These are phyloP conservation scores for Sebastolobus altivelis DNA, from an alignment of 2,797 vertebrate genomes.

Conservation along the genomic window DNA sequence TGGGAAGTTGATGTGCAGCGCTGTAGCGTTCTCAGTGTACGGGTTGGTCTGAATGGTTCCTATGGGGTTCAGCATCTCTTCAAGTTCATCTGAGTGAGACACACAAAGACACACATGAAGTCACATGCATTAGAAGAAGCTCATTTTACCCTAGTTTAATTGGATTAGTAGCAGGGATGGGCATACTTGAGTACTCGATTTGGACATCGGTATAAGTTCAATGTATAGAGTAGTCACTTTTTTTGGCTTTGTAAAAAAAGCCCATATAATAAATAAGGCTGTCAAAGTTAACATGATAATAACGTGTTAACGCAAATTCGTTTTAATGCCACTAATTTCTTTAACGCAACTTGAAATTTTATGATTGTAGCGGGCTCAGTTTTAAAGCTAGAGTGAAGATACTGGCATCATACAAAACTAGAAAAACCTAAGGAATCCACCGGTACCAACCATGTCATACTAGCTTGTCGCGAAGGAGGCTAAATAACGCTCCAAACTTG, in stretches of 20 bases:
- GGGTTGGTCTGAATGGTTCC: conserved; percentile 98
- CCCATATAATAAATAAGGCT: too few species aligned
- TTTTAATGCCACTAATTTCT: too few species aligned
- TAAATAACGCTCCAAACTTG: too few species aligned
- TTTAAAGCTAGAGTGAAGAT: too few species aligned
- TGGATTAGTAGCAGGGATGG: background rate
- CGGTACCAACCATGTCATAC: too few species aligned
- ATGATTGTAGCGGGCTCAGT: too few species aligned
- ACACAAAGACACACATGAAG: conserved; percentile 16
- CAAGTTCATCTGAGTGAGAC: conserved; percentile 93
- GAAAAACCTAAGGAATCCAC: too few species aligned
- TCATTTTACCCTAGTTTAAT: background rate
- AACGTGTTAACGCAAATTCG: too few species aligned
- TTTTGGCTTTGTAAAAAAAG: background rate
- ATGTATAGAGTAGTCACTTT: background rate
- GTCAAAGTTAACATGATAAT: too few species aligned
- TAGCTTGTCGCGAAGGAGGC: too few species aligned
- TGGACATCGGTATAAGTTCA: background rate
- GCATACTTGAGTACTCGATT: background rate
- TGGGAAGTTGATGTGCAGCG: conserved; percentile 92
- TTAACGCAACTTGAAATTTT: too few species aligned
- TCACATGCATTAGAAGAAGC: background rate
- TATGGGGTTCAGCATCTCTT: conserved; percentile 99
- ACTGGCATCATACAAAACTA: too few species aligned
- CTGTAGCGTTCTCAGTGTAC: conserved; percentile 95